Conservation (phyloP, 2,888 invertebrate genomes). For the Terebella lapidaria region DNA sequence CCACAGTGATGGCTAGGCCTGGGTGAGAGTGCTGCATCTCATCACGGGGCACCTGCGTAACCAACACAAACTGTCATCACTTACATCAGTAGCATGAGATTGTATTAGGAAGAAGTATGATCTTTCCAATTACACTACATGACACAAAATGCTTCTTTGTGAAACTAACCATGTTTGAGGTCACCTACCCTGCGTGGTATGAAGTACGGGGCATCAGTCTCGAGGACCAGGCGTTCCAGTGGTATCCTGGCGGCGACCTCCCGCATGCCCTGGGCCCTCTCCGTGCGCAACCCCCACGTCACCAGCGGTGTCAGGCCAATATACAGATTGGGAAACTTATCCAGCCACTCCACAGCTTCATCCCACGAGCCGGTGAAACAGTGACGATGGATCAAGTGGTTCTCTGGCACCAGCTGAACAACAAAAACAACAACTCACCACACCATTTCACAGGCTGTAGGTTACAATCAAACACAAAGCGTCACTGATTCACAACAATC, state of each 20-base stretch:
- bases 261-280: constrained; percentile 31
- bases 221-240: constrained; percentile 52
- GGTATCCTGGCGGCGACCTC: constrained; percentile 51
- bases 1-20: constrained; percentile 45
- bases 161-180: no score
- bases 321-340: constrained; percentile 47
- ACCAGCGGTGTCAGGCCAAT: constrained; percentile 52
- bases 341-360: constrained; percentile 51
- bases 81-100: no score
- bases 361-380: constrained; percentile 53
- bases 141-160: no score
- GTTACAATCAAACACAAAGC: no score
- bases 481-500: no score
- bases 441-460: no score
- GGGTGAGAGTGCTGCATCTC: constrained; percentile 35
- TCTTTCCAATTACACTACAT: no score
- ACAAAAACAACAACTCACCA: background rate
- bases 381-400: constrained; percentile 53
- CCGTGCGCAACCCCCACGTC: constrained; percentile 33
- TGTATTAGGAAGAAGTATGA: no score
- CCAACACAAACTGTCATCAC: background rate
- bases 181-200: constrained; percentile 43
- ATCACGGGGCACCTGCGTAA: constrained; percentile 32
- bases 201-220: constrained; percentile 58
- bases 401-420: constrained; percentile 18